A percentile compares a stretch with the other conserved stretches of the same genome.
phyloP scores from a whole-genome alignment of 1,140 invertebrate genomes.

The Copidosoma floridanum region DNA sequence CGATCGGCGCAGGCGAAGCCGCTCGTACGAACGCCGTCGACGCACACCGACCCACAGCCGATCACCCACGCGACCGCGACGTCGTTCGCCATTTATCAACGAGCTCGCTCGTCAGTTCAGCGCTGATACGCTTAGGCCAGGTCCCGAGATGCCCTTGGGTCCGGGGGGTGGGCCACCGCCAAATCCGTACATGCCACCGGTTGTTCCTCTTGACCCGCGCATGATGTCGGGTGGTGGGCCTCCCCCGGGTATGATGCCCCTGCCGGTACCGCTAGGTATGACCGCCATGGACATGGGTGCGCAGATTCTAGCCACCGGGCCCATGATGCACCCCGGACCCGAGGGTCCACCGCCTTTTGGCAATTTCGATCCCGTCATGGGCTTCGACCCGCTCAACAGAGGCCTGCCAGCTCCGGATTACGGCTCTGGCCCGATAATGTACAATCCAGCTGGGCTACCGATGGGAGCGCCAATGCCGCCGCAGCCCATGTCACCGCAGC shows the following conservation, averaged over 20 bases:
- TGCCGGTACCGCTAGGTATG: constrained; percentile 9
- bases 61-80: constrained; percentile 43
- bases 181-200: neutral
- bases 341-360: constrained; percentile 4
- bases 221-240: neutral
- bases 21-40: constrained; percentile 35
- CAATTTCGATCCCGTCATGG: constrained; percentile 35
- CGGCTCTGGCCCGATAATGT: constrained; percentile 39
- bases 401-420: constrained; percentile 34
- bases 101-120: constrained; percentile 47
- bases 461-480: constrained; percentile 14
- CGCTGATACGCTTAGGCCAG: constrained; percentile 29
- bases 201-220: neutral
- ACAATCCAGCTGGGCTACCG: constrained; percentile 37
- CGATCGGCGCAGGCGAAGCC: constrained; percentile 46
- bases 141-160: constrained; percentile 3
- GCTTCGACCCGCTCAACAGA: constrained; percentile 36
- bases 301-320: neutral
- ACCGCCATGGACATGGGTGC: constrained; percentile 1
- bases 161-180: neutral
- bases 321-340: neutral
- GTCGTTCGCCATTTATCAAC: constrained; percentile 52
- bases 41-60: constrained; percentile 38
- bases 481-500: constrained; percentile 40
- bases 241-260: constrained; percentile 27